A percentile compares a stretch with the other conserved stretches of the same genome.
Evolutionary conservation across 2,888 invertebrate genomes (phyloP).

Genomic region (Drosophila pegasa): DNA sequence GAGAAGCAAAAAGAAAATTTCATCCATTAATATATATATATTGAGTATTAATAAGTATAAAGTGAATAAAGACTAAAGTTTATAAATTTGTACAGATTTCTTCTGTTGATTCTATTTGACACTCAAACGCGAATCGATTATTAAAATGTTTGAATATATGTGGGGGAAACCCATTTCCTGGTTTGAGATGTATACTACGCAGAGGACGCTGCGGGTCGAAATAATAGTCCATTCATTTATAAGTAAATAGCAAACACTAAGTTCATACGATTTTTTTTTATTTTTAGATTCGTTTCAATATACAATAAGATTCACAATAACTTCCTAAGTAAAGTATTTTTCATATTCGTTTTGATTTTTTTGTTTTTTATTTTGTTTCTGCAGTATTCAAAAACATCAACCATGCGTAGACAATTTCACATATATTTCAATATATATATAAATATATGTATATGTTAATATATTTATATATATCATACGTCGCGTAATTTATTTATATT

Average conservation of each 20-base stretch:
- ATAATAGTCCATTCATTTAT: too few relatives aligned
- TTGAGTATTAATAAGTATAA: constrained; percentile 9
- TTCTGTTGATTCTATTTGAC: too few relatives aligned
- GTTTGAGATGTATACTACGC: too few relatives aligned
- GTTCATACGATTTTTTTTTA: constrained; percentile 14
- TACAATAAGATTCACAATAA: constrained; percentile 56
- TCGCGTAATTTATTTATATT: neutral
- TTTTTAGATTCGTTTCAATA: constrained; percentile 39
- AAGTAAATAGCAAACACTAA: neutral
- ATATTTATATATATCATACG: constrained; percentile 12
- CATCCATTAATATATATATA: constrained; percentile 23
- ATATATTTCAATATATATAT: constrained; percentile 14
- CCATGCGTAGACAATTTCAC: constrained; percentile 71
- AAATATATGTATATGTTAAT: constrained; percentile 2
- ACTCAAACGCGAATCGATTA: too few relatives aligned
- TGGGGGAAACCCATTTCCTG: too few relatives aligned
- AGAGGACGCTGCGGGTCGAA: too few relatives aligned
- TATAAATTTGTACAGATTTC: neutral
- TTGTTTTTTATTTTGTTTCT: constrained; percentile 19
- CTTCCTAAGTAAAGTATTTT: constrained; percentile 38
- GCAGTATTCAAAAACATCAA: constrained; percentile 57
- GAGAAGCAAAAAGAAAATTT: constrained; percentile 75
- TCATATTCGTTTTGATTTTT: constrained; percentile 11
- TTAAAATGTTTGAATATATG: too few relatives aligned
- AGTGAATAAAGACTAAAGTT: constrained; percentile 11